A percentile compares a stretch with the other conserved stretches of the same genome.
phyloP scores from a whole-genome alignment of 2,113 vertebrate species.

The Neotragus moschatus region DNA sequence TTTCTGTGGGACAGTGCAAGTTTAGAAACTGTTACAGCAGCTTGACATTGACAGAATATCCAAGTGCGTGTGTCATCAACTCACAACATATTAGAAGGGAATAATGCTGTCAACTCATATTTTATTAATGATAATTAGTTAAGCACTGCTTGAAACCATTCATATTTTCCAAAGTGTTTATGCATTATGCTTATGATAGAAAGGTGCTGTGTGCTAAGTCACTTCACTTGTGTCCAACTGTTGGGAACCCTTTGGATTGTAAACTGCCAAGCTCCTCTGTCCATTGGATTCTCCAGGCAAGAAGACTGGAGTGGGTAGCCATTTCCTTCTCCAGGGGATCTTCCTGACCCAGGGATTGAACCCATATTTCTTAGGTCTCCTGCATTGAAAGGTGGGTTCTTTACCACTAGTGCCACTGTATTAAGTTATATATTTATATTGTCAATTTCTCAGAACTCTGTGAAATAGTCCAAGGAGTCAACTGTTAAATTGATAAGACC shows the following conservation, averaged over 20 bases:
- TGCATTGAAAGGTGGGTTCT: not conserved
- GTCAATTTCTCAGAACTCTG: not conserved
- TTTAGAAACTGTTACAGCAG: not conserved
- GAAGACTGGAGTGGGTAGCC: not conserved
- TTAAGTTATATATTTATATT: not conserved
- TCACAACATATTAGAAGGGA: not conserved
- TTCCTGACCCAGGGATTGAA: not conserved
- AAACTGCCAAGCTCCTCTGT: not conserved
- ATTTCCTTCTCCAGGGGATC: not conserved
- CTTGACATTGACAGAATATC: not conserved
- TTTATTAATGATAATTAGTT: not conserved
- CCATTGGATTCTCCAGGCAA: not conserved
- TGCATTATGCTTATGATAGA: not conserved
- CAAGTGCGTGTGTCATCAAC: not conserved
- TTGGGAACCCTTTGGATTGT: not conserved
- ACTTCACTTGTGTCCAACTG: not conserved
- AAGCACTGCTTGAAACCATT: slow-evolving; percentile 12
- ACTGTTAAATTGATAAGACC: not conserved
- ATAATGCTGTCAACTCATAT: not conserved
- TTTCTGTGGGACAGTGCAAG: not conserved
- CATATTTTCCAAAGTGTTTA: not conserved
- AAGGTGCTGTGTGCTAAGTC: not conserved
- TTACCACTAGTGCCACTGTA: not conserved
- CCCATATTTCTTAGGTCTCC: not conserved
- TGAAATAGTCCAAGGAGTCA: not conserved